phyloP scores from a whole-genome alignment of 2,888 invertebrate species.

The Drosophila aldrichi region DNA sequence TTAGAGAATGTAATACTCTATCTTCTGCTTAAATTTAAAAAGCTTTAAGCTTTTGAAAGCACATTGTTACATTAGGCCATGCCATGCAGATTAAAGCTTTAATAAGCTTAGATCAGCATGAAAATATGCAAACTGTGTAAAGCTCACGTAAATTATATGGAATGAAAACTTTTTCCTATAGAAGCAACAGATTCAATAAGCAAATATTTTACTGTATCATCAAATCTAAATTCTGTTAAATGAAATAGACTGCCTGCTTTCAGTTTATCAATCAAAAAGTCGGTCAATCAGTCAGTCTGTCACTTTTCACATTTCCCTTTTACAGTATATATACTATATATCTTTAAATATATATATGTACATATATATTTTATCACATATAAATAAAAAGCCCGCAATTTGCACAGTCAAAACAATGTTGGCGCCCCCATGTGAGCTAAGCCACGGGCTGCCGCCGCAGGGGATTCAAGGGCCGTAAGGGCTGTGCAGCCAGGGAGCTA shows the following conservation, averaged over 20 bases:
- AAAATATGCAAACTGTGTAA: no score
- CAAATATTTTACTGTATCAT: neutral
- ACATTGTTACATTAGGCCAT: no score
- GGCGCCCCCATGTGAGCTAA: constrained; percentile 2
- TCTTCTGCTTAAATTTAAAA: no score
- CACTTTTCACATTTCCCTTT: neutral
- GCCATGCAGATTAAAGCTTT: no score
- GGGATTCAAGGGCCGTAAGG: neutral
- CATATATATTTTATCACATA: neutral
- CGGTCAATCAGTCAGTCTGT: constrained; percentile 5
- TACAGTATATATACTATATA: neutral
- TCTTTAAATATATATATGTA: neutral
- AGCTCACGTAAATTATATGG: no score
- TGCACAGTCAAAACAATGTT: constrained; percentile 34
- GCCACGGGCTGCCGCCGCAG: constrained; percentile 2
- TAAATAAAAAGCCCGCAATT: constrained; percentile 31
- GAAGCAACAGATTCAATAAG: neutral
- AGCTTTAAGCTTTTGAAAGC: no score
- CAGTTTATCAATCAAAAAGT: neutral
- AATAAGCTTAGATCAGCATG: no score
- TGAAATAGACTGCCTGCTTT: no score
- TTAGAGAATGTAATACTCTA: no score
- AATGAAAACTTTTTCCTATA: no score
- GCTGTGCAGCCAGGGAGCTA: neutral
- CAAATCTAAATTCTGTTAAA: neutral